Conservation (phyloP, 1,140 invertebrate genomes). For the Samia ricini region DNA sequence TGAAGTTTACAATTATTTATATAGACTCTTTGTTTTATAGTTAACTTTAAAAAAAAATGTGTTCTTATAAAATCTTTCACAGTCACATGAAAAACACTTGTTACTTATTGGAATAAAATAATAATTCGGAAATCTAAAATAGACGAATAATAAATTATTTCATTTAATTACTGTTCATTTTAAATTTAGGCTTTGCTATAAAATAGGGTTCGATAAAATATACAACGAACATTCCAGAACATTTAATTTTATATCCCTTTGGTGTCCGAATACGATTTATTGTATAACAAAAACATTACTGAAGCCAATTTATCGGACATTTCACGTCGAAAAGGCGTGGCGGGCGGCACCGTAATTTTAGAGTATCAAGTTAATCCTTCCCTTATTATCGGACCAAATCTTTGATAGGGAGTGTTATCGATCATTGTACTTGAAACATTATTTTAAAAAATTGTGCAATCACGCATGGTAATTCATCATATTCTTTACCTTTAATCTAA, state of each 20-base stretch:
- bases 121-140: too few relatives aligned
- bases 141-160: too few relatives aligned
- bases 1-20: too few relatives aligned
- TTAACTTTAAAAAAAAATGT: too few relatives aligned
- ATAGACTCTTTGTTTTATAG: too few relatives aligned
- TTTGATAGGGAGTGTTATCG: background rate
- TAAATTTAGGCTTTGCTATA: background rate
- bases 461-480: too few relatives aligned
- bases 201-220: background rate
- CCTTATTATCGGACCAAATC: background rate
- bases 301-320: background rate
- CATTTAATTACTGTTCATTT: too few relatives aligned
- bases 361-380: conserved; percentile 10
- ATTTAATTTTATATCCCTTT: conserved; percentile 1
- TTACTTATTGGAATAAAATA: too few relatives aligned
- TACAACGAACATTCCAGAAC: background rate
- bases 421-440: background rate
- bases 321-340: conserved; percentile 19
- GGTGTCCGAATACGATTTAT: background rate
- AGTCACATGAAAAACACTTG: too few relatives aligned
- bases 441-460: too few relatives aligned
- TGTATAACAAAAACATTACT: background rate
- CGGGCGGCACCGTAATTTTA: background rate
- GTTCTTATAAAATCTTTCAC: too few relatives aligned
- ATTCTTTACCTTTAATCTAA: background rate